phyloP scores from a whole-genome alignment of 2,113 vertebrate species.

The Dasyurus viverrinus region DNA sequence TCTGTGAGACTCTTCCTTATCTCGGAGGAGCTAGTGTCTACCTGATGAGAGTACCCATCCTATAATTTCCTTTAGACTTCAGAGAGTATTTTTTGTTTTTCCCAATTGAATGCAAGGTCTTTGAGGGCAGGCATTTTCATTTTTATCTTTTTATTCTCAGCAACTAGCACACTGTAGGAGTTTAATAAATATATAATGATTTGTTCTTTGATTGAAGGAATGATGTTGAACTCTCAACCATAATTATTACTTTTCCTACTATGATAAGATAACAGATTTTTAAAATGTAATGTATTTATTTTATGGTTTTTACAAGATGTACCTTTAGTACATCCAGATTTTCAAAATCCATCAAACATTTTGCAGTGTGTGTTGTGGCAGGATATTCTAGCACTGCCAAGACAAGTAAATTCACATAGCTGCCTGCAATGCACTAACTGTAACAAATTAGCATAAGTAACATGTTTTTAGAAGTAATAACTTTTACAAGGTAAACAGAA shows the following conservation, averaged over 20 bases:
- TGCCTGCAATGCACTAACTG: conserved; percentile 69
- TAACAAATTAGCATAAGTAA: conserved; percentile 75
- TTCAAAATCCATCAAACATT: conserved; percentile 76
- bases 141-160: neutral
- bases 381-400: conserved; percentile 78
- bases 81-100: neutral
- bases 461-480: conserved; percentile 69
- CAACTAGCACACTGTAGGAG: neutral
- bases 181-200: neutral
- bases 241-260: conserved; percentile 56
- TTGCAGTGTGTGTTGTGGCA: conserved; percentile 75
- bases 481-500: conserved; percentile 65
- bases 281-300: conserved; percentile 64
- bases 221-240: neutral
- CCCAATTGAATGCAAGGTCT: neutral
- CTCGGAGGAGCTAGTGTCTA: neutral
- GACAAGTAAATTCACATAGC: conserved; percentile 75
- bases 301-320: conserved; percentile 73
- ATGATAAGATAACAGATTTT: conserved; percentile 67
- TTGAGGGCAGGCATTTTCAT: neutral
- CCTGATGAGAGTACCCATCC: neutral
- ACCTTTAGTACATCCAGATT: conserved; percentile 78
- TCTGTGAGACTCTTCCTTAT: neutral
- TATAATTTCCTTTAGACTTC: neutral
- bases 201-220: neutral